A percentile compares a stretch with the other conserved stretches of the same genome.
These are phyloP conservation scores for Numenius arquata DNA, from an alignment of 2,113 vertebrate genomes.

Conservation along the genomic window DNA sequence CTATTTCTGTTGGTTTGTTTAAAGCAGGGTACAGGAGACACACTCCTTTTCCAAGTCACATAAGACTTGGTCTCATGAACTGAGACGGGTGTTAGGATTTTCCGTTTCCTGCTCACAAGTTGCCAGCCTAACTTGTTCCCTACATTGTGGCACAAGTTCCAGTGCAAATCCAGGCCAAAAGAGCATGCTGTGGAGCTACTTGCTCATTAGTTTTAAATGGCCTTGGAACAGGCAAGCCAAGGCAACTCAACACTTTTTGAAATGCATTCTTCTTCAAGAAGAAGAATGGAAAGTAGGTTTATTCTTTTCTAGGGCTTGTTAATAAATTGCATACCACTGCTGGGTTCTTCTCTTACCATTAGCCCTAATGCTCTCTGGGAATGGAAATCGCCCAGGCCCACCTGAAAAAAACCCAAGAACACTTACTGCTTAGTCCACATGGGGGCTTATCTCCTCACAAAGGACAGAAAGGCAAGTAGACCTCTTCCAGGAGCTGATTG, in stretches of 20 bases:
- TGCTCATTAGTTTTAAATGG: neutral
- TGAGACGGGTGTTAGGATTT: neutral
- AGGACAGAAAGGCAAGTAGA: neutral
- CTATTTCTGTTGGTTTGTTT: neutral
- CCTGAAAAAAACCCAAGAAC: neutral
- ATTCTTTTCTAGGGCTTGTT: neutral
- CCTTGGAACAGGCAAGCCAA: neutral
- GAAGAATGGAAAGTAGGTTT: neutral
- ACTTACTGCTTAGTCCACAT: neutral
- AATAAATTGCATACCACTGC: neutral
- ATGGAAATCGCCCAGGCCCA: accelerated
- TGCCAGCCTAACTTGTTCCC: neutral
- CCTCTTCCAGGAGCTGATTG: neutral
- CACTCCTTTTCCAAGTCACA: neutral
- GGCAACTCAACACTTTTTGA: neutral
- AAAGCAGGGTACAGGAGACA: neutral
- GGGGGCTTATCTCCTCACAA: neutral
- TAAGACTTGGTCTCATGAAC: neutral
- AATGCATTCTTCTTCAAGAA: neutral
- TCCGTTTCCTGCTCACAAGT: neutral
- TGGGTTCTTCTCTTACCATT: neutral
- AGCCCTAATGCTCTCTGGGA: neutral
- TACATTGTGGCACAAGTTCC: neutral
- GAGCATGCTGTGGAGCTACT: neutral
- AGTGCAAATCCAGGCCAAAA: neutral